phyloP scores from a whole-genome alignment of 2,797 vertebrate genomes.

The Sciaenops ocellatus region DNA sequence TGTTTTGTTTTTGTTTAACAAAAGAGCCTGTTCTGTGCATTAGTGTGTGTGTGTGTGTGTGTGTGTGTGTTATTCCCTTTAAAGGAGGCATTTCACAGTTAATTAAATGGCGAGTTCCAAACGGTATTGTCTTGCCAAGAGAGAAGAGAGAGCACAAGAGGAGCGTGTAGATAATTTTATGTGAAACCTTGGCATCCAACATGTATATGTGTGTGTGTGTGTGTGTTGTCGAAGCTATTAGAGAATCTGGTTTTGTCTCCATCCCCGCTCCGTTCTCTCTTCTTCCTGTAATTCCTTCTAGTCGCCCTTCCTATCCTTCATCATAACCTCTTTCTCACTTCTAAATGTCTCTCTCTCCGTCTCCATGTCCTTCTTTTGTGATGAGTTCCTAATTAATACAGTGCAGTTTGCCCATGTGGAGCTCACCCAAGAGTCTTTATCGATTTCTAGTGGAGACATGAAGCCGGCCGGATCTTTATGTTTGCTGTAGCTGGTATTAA shows the following conservation, averaged over 20 bases:
- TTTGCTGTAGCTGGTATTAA: slow-evolving; percentile 60
- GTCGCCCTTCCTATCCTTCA: too few relatives aligned
- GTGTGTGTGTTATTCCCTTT: slow-evolving; percentile 42
- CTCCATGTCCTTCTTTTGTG: slow-evolving; percentile 43
- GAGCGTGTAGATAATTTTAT: slow-evolving; percentile 49
- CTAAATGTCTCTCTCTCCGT: slow-evolving; percentile 3
- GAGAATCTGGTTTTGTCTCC: slow-evolving; percentile 19
- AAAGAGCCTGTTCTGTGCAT: slow-evolving; percentile 53
- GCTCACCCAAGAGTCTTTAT: slow-evolving; percentile 52
- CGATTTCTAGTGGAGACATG: slow-evolving; percentile 46
- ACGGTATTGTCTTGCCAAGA: slow-evolving; percentile 51
- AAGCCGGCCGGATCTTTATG: slow-evolving; percentile 55
- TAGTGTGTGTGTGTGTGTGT: slow-evolving; percentile 23
- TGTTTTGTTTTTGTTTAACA: slow-evolving; percentile 70
- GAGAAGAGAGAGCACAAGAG: slow-evolving; percentile 35
- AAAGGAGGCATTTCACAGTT: slow-evolving; percentile 70
- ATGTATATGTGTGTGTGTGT: slow-evolving; percentile 13
- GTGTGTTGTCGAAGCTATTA: slow-evolving; percentile 22
- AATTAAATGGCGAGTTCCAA: slow-evolving; percentile 78
- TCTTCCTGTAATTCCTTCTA: not conserved
- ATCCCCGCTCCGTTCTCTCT: not conserved
- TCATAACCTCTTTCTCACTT: not conserved
- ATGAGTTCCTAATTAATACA: slow-evolving; percentile 57
- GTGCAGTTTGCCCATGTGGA: slow-evolving; percentile 10
- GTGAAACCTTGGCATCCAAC: slow-evolving; percentile 38